Conservation (phyloP, 2,888 invertebrate species). For the Ectemnius cavifrons region DNA sequence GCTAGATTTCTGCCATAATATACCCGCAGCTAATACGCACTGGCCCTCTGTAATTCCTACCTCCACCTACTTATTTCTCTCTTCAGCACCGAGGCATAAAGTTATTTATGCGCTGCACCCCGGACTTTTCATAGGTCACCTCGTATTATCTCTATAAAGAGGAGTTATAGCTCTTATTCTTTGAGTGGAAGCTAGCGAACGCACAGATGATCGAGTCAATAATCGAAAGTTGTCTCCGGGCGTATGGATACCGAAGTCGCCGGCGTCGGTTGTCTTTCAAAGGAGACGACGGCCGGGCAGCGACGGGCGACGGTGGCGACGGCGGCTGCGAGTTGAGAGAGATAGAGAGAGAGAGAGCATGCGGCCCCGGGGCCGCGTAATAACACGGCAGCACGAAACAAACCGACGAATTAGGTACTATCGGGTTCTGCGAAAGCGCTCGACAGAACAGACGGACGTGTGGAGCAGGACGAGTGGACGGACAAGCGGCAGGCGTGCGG, state of each 20-base stretch:
- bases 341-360: constrained; percentile 36
- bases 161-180: not conserved
- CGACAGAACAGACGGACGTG: constrained; percentile 70
- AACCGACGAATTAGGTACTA: constrained; percentile 72
- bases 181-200: too few relatives aligned
- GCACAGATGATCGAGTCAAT: not conserved
- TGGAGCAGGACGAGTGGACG: constrained; percentile 53
- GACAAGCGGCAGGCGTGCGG: constrained; percentile 62
- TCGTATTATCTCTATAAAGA: not conserved
- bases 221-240: constrained; percentile 28
- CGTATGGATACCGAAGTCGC: constrained; percentile 40
- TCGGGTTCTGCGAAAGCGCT: constrained; percentile 72
- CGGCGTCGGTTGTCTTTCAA: constrained; percentile 35
- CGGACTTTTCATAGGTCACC: too few relatives aligned
- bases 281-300: not conserved
- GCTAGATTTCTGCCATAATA: constrained; percentile 32
- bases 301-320: not conserved
- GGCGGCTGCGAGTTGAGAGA: too few relatives aligned
- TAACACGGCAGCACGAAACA: constrained; percentile 74
- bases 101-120: too few relatives aligned
- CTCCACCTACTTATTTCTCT: too few relatives aligned
- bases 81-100: too few relatives aligned
- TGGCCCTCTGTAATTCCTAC: too few relatives aligned
- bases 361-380: constrained; percentile 64
- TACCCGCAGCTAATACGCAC: constrained; percentile 15